Percentiles rank a stretch among this genome's conserved stretches.
Conservation (phyloP, 2,888 invertebrate species). For the Heliconius sara region DNA sequence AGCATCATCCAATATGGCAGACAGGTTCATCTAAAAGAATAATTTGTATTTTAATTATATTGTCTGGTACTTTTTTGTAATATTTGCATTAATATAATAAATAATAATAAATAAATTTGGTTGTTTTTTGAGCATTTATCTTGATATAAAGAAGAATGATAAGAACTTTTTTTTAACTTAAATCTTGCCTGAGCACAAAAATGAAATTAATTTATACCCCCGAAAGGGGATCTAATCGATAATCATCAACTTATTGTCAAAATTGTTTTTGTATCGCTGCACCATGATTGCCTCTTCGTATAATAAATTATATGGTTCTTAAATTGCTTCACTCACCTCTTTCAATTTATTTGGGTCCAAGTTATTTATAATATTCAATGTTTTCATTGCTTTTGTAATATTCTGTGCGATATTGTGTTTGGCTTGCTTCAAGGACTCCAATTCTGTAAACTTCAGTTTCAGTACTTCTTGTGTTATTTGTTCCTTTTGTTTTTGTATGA, state of each 20-base stretch:
- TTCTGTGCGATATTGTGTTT: conserved; percentile 60
- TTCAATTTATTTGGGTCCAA: conserved; percentile 60
- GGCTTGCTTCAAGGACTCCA: conserved; percentile 62
- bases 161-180: no score
- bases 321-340: conserved; percentile 59
- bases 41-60: neutral
- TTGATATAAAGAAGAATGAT: no score
- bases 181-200: no score
- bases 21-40: conserved; percentile 62
- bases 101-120: no score
- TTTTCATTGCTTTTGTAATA: conserved; percentile 61
- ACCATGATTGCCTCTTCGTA: no score
- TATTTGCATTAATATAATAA: no score
- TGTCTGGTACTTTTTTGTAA: no score
- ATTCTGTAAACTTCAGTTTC: conserved; percentile 62
- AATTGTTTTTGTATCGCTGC: no score
- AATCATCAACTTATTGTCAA: no score
- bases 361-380: conserved; percentile 46
- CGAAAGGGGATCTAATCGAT: no score
- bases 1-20: conserved; percentile 64
- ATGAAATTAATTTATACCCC: no score
- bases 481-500: conserved; percentile 81
- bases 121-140: no score
- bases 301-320: neutral
- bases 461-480: conserved; percentile 67